A percentile compares a stretch with the other conserved stretches of the same genome.
These are phyloP conservation scores for Nansenia antarctica DNA, from an alignment of 2,113 vertebrate genomes.

Conservation along the genomic window DNA sequence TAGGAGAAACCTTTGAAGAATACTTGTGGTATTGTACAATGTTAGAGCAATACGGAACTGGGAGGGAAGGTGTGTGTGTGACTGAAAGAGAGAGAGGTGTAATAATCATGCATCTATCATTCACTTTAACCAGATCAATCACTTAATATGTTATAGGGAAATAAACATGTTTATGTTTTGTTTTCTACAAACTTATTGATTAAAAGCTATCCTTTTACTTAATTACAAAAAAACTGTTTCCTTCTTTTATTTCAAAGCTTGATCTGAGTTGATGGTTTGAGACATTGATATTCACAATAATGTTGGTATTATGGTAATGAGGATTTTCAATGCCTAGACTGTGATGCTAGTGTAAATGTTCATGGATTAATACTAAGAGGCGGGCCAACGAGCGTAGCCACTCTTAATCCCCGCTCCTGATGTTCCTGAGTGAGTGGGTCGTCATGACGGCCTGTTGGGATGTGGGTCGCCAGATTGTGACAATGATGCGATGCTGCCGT, in stretches of 20 bases:
- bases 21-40: no score
- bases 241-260: not conserved
- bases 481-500: slow-evolving; percentile 10
- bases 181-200: no score
- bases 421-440: slow-evolving; percentile 47
- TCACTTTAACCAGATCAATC: no score
- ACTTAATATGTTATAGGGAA: no score
- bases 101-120: no score
- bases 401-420: slow-evolving; percentile 37
- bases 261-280: not conserved
- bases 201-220: not conserved
- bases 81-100: no score
- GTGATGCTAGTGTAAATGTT: not conserved
- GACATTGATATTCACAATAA: not conserved
- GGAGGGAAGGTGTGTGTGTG: no score
- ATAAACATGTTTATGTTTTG: no score
- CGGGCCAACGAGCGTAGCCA: not conserved
- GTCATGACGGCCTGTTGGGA: slow-evolving; percentile 22
- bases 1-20: no score
- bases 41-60: no score
- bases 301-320: not conserved
- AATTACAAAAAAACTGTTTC: not conserved
- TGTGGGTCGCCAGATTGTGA: slow-evolving; percentile 35
- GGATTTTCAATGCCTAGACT: not conserved
- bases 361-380: slow-evolving; percentile 2